Conservation (phyloP, 2,888 invertebrate genomes). For the Tipula helvola region DNA sequence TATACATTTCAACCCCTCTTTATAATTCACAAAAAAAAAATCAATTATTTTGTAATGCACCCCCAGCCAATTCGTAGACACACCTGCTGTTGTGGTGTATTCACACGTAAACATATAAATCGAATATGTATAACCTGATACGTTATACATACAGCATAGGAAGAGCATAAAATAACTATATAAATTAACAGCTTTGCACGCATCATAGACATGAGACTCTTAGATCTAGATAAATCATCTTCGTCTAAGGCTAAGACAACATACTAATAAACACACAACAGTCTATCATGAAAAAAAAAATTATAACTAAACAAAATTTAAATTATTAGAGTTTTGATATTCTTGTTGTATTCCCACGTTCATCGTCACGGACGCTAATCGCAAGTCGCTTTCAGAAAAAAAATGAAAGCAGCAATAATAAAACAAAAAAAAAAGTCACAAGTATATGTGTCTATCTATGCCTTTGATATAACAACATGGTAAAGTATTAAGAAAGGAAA, state of each 20-base stretch:
- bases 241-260: not conserved
- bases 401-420: not conserved
- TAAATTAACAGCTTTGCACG: not conserved
- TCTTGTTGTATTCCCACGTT: conserved; percentile 7
- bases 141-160: not conserved
- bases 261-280: not conserved
- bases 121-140: not conserved
- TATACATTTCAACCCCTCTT: not conserved
- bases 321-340: not conserved
- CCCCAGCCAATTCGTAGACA: not conserved
- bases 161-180: not conserved
- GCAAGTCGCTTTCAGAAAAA: not conserved
- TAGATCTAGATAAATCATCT: not conserved
- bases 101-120: not conserved
- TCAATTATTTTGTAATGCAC: not conserved
- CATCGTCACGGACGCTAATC: conserved; percentile 8
- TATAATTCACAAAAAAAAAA: not conserved
- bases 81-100: not conserved
- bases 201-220: not conserved
- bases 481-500: not conserved
- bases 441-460: not conserved
- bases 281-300: not conserved
- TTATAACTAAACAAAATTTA: not conserved
- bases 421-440: not conserved
- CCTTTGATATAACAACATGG: not conserved